Evolutionary conservation across 2,113 vertebrate genomes (phyloP).

Genomic region (Strix uralensis): DNA sequence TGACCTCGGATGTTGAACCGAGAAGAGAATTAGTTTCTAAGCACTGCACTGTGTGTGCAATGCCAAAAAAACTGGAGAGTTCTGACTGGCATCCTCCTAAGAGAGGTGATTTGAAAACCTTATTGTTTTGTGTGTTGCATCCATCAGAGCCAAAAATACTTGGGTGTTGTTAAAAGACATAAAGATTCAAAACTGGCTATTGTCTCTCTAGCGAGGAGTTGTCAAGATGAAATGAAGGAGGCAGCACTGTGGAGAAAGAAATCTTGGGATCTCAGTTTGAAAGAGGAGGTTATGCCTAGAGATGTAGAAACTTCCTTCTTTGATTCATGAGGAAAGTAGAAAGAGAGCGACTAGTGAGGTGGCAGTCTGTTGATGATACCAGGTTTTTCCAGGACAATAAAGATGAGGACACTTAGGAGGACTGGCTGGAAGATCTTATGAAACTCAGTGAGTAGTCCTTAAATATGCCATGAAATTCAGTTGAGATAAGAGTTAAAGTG

Average conservation of each 20-base stretch:
- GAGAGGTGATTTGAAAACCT: background rate
- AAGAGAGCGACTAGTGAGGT: background rate
- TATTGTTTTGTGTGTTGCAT: background rate
- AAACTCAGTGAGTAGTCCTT: background rate
- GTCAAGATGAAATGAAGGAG: background rate
- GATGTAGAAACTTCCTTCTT: background rate
- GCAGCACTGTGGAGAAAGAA: background rate
- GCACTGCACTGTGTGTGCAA: background rate
- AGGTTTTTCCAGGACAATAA: background rate
- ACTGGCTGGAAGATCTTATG: background rate
- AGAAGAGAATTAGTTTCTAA: constrained; percentile 21
- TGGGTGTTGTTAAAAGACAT: background rate
- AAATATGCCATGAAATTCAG: background rate
- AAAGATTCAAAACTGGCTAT: background rate
- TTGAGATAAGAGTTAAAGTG: background rate
- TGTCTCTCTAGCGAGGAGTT: background rate
- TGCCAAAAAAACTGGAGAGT: constrained; percentile 1
- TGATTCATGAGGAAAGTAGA: background rate
- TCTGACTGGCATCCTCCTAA: background rate
- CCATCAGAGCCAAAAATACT: background rate
- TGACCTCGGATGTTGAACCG: background rate
- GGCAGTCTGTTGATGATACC: background rate
- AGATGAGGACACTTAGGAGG: background rate
- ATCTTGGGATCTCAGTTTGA: background rate
- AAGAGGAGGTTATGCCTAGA: background rate